phyloP scores from a whole-genome alignment of 2,888 invertebrate species.

The Watsonalla cultraria region DNA sequence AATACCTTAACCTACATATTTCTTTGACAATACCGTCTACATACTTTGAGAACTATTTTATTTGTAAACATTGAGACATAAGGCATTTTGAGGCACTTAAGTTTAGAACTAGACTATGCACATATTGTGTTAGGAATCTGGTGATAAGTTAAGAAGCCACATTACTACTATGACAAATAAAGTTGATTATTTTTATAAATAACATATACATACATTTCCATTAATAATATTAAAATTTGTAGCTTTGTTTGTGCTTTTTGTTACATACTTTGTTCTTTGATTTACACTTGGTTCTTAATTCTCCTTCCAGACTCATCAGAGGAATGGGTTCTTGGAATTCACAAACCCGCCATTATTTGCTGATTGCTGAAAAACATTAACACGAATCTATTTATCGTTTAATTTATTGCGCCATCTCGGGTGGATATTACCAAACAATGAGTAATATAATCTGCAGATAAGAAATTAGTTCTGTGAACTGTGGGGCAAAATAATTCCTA shows the following conservation, averaged over 20 bases:
- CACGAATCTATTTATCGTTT: neutral
- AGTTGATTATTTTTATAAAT: conserved; percentile 40
- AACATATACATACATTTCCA: conserved; percentile 36
- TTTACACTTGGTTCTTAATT: conserved; percentile 41
- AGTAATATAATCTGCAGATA: conserved; percentile 13
- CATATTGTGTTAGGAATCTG: conserved; percentile 4
- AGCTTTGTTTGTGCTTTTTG: conserved; percentile 69
- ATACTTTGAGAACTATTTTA: conserved; percentile 15
- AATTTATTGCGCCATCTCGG: neutral
- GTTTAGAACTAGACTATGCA: conserved; percentile 43
- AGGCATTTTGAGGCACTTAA: conserved; percentile 68
- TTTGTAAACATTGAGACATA: conserved; percentile 38
- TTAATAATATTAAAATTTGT: conserved; percentile 52
- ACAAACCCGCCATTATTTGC: conserved; percentile 57
- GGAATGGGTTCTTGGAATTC: conserved; percentile 73
- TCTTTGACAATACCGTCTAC: conserved; percentile 11
- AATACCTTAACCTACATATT: conserved; percentile 29
- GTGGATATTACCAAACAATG: conserved; percentile 6
- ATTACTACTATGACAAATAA: conserved; percentile 48
- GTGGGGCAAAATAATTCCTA: conserved; percentile 20
- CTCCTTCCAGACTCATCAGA: conserved; percentile 43
- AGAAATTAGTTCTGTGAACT: conserved; percentile 36
- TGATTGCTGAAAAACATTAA: conserved; percentile 46
- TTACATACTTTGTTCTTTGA: conserved; percentile 58
- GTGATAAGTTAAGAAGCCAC: conserved; percentile 13